Percentiles rank a stretch among this genome's conserved stretches.
Evolutionary conservation across 2,888 invertebrate genomes (phyloP).

Genomic region (Tetranychus piercei): DNA sequence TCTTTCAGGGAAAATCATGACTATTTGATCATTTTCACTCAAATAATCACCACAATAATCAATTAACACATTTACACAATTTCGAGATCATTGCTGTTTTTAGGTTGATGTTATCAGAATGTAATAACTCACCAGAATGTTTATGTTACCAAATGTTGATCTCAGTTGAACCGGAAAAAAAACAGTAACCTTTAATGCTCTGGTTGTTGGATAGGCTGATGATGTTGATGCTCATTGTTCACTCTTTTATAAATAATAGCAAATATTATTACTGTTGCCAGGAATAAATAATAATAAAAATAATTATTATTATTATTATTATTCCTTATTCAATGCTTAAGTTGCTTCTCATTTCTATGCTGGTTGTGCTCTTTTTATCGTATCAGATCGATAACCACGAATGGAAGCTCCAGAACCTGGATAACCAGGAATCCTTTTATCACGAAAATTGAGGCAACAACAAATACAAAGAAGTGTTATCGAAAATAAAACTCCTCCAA

Average conservation of each 20-base stretch:
- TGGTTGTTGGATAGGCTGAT: background rate
- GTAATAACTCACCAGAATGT: background rate
- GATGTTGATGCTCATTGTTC: background rate
- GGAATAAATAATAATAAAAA: too few relatives aligned
- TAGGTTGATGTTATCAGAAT: background rate
- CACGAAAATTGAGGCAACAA: slow-evolving; percentile 8
- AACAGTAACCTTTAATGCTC: background rate
- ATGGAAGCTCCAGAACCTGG: background rate
- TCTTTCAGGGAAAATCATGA: too few relatives aligned
- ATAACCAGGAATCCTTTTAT: slow-evolving; percentile 4
- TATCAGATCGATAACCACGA: slow-evolving; percentile 1
- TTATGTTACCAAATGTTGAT: background rate
- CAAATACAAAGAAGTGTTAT: slow-evolving; percentile 2
- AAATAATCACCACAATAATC: background rate
- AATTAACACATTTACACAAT: background rate
- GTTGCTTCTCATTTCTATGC: background rate
- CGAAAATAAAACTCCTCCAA: slow-evolving; percentile 6
- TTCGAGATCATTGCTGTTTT: background rate
- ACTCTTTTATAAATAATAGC: too few relatives aligned
- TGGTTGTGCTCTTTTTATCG: background rate
- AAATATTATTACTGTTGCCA: too few relatives aligned
- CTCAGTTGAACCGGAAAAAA: background rate
- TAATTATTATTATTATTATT: too few relatives aligned
- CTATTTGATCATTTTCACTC: background rate
- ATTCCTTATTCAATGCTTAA: too few relatives aligned